Percentiles rank a stretch among this genome's conserved stretches.
Evolutionary conservation across 2,797 vertebrate genomes (phyloP).

Genomic region (Channallabes apus): DNA sequence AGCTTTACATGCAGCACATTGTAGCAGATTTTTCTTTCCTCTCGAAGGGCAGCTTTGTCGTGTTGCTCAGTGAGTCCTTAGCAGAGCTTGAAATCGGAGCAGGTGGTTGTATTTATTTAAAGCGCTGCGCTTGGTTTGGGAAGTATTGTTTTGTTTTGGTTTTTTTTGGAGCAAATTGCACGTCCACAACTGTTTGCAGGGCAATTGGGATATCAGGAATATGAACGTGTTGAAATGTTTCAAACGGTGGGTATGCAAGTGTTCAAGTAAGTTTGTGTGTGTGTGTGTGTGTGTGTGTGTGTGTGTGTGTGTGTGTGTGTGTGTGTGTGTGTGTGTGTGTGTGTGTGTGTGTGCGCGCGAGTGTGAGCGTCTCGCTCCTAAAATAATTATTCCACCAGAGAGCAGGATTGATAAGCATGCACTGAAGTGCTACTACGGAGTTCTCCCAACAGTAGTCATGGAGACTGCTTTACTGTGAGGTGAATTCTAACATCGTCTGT

Average conservation of each 20-base stretch:
- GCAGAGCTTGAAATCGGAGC: constrained; percentile 23
- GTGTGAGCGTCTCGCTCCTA: constrained; percentile 23
- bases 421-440: constrained; percentile 40
- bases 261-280: not conserved
- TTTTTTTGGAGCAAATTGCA: not conserved
- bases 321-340: too few relatives aligned
- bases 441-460: constrained; percentile 51
- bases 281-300: not conserved
- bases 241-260: not conserved
- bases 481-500: constrained; percentile 46
- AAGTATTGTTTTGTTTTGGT: not conserved
- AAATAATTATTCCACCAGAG: constrained; percentile 47
- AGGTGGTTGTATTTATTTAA: constrained; percentile 37
- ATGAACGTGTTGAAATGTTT: not conserved
- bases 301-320: not conserved
- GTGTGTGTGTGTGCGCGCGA: too few relatives aligned
- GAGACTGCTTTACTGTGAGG: constrained; percentile 48
- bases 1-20: constrained; percentile 64
- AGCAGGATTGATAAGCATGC: constrained; percentile 48
- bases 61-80: constrained; percentile 34
- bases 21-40: constrained; percentile 48
- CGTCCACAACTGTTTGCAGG: constrained; percentile 9
- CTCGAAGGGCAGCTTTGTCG: constrained; percentile 49
- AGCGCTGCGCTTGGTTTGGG: constrained; percentile 1
- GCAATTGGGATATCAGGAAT: not conserved